Conservation (phyloP, 2,113 vertebrate genomes). For the Opisthocomus hoazin region DNA sequence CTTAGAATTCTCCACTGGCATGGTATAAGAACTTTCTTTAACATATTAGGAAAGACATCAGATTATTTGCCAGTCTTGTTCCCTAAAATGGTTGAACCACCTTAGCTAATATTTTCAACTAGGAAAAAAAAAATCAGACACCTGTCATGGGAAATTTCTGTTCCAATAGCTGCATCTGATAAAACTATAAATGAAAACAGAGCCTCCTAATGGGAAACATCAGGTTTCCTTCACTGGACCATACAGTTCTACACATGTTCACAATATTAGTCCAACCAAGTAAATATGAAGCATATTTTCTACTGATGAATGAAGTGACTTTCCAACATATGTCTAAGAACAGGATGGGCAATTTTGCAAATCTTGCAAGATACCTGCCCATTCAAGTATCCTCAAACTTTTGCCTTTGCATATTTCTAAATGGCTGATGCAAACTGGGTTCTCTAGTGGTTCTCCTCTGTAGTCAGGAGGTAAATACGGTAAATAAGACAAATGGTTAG, state of each 20-base stretch:
- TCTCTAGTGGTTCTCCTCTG: neutral
- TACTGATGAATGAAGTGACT: neutral
- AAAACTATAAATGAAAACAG: slow-evolving; percentile 9
- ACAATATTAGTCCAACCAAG: neutral
- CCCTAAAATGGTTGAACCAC: neutral
- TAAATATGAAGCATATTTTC: neutral
- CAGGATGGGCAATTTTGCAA: neutral
- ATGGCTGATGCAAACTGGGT: neutral
- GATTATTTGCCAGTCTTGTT: neutral
- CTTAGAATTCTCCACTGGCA: neutral
- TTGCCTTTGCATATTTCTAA: neutral
- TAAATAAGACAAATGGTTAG: neutral
- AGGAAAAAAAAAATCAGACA: neutral
- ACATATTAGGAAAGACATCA: neutral
- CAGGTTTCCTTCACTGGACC: neutral
- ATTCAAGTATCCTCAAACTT: neutral
- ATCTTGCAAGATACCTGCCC: neutral
- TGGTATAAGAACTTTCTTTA: neutral
- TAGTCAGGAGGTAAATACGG: neutral
- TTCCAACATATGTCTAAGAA: neutral
- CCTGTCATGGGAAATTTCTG: neutral
- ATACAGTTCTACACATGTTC: neutral
- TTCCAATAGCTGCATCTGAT: neutral
- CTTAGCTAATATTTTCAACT: neutral
- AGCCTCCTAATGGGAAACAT: neutral